Percentiles rank a stretch among this genome's conserved stretches.
Evolutionary conservation across 2,113 vertebrate species (phyloP).

Genomic region (Lethenteron camtschaticum): DNA sequence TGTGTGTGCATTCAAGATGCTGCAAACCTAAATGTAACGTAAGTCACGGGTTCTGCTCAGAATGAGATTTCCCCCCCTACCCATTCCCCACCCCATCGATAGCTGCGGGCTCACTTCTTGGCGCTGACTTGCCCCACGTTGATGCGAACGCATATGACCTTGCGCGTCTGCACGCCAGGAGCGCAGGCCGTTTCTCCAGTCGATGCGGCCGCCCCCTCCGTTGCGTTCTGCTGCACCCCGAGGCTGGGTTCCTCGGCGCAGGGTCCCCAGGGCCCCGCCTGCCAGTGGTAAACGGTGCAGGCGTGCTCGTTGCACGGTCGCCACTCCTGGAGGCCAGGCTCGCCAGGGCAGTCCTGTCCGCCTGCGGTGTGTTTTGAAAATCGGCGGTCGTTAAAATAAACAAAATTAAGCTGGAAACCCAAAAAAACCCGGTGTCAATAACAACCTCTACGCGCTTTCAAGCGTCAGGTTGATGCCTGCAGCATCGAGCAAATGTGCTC

Average conservation of each 20-base stretch:
- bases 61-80: no score
- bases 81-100: no score
- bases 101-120: conserved; percentile 43
- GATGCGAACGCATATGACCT: conserved; percentile 44
- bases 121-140: conserved; percentile 36
- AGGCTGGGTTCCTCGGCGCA: conserved; percentile 30
- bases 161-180: conserved; percentile 49
- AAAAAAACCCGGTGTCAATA: no score
- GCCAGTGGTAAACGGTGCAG: conserved; percentile 55
- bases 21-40: no score
- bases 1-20: no score
- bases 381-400: no score
- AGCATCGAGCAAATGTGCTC: no score
- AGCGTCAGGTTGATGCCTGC: no score
- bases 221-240: conserved; percentile 25
- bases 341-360: conserved; percentile 48
- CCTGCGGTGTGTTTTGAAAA: conserved; percentile 17
- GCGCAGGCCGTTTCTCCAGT: conserved; percentile 29
- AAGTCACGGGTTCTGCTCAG: no score
- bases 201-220: conserved; percentile 22
- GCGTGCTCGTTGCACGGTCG: conserved; percentile 51
- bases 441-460: no score
- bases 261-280: conserved; percentile 42
- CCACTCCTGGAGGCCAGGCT: conserved; percentile 44
- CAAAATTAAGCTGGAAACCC: no score